Percentiles rank a stretch among this genome's conserved stretches.
Conservation (phyloP, 92 coral and sea anemone species). For the Bergia puertoricense region DNA sequence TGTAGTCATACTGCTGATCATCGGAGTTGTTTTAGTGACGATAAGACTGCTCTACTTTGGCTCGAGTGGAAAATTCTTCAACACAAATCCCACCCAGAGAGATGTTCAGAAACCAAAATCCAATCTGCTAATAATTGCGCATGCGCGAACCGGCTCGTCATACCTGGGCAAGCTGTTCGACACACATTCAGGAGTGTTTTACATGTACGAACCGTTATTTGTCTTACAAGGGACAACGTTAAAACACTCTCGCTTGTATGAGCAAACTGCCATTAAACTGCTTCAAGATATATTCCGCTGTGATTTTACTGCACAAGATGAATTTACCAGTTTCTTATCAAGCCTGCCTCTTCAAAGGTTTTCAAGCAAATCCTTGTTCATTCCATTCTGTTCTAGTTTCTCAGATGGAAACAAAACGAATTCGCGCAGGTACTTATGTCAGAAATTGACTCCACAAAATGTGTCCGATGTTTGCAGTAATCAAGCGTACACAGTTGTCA, state of each 20-base stretch:
- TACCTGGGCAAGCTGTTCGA: slow-evolving; percentile 90
- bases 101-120: slow-evolving; percentile 9
- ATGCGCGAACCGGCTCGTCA: slow-evolving; percentile 88
- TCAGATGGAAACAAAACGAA: slow-evolving; percentile 20
- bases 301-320: slow-evolving; percentile 68
- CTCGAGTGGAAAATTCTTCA: slow-evolving; percentile 16
- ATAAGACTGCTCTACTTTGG: background rate
- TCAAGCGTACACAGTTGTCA: slow-evolving; percentile 59
- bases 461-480: slow-evolving; percentile 67
- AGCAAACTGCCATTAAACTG: slow-evolving; percentile 53
- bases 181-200: slow-evolving; percentile 76
- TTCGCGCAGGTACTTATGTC: slow-evolving; percentile 47
- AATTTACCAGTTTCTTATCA: slow-evolving; percentile 71
- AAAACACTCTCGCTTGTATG: slow-evolving; percentile 60
- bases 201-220: slow-evolving; percentile 81
- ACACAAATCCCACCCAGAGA: background rate
- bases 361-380: slow-evolving; percentile 76
- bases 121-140: slow-evolving; percentile 75
- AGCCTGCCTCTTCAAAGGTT: slow-evolving; percentile 73
- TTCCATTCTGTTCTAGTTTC: slow-evolving; percentile 61
- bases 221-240: slow-evolving; percentile 62
- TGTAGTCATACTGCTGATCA: background rate
- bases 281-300: slow-evolving; percentile 73
- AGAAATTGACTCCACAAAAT: slow-evolving; percentile 54
- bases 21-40: background rate